Conservation (phyloP, 2,113 vertebrate genomes). For the Danio rerio region DNA sequence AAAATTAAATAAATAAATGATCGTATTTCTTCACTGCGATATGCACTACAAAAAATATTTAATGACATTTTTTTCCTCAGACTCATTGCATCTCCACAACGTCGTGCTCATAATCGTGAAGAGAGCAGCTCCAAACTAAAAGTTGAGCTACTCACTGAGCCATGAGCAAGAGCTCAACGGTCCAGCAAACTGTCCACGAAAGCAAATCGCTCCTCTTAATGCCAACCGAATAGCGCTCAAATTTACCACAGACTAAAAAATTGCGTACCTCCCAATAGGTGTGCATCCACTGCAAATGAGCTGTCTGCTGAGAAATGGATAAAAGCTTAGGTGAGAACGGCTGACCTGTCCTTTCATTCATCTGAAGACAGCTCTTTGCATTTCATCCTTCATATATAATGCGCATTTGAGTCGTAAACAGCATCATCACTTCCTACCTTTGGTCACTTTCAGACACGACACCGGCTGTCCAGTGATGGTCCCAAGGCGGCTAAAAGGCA, state of each 20-base stretch:
- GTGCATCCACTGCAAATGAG: background rate
- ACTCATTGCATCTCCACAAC: background rate
- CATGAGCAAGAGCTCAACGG: background rate
- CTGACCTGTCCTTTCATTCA: conserved; percentile 14
- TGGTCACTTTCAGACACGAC: conserved; percentile 27
- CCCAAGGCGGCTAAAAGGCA: conserved; percentile 52
- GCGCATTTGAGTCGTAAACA: conserved; percentile 26
- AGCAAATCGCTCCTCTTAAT: background rate
- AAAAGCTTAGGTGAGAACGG: conserved; percentile 1
- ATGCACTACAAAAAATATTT: background rate
- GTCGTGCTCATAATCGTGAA: background rate
- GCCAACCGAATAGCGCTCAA: background rate
- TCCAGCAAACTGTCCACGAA: background rate
- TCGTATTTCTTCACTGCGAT: background rate
- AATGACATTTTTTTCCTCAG: no score
- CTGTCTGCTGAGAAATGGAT: background rate
- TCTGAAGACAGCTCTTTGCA: background rate
- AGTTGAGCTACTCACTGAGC: conserved; percentile 5
- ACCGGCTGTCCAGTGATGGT: conserved; percentile 40
- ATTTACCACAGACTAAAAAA: background rate
- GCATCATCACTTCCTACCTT: conserved; percentile 52
- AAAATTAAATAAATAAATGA: background rate
- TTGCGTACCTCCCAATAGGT: background rate
- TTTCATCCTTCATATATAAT: conserved; percentile 17
- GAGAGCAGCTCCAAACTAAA: conserved; percentile 16